Percentiles rank a stretch among this genome's conserved stretches.
Evolutionary conservation across 2,113 vertebrate genomes (phyloP).

Genomic region (Mastomys natalensis): DNA sequence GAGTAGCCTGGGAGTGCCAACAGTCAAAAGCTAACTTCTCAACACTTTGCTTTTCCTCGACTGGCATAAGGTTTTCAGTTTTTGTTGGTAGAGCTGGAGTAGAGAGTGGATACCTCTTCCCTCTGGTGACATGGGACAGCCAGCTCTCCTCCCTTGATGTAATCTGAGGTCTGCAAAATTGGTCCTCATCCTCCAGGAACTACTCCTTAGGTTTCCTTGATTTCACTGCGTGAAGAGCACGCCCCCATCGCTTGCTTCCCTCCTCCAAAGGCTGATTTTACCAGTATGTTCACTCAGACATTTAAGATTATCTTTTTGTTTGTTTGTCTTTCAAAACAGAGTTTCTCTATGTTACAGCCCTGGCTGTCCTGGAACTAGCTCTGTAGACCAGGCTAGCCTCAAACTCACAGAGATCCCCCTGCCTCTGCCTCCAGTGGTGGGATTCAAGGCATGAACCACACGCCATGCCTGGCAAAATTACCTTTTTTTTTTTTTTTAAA

Average conservation of each 20-base stretch:
- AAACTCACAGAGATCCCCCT: background rate
- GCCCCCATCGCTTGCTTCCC: background rate
- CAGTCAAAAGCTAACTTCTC: slow-evolving; percentile 3
- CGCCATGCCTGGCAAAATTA: background rate
- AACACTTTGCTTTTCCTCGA: background rate
- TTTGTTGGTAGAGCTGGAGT: background rate
- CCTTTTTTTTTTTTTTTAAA: too few species aligned
- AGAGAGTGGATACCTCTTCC: background rate
- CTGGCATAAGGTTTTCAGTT: background rate
- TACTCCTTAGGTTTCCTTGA: background rate
- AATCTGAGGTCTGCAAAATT: background rate
- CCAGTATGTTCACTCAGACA: background rate
- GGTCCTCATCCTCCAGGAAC: background rate
- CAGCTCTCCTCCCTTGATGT: background rate
- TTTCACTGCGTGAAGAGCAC: background rate
- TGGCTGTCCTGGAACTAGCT: background rate
- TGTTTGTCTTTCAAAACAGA: too few species aligned
- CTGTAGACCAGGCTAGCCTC: background rate
- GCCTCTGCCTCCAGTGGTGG: background rate
- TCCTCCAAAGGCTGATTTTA: background rate
- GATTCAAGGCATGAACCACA: background rate
- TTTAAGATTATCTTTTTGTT: background rate
- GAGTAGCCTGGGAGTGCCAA: background rate
- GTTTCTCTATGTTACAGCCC: background rate
- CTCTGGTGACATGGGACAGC: background rate